These are phyloP conservation scores for Pteromalus puparum DNA, from an alignment of 1,140 invertebrate genomes.

Conservation along the genomic window DNA sequence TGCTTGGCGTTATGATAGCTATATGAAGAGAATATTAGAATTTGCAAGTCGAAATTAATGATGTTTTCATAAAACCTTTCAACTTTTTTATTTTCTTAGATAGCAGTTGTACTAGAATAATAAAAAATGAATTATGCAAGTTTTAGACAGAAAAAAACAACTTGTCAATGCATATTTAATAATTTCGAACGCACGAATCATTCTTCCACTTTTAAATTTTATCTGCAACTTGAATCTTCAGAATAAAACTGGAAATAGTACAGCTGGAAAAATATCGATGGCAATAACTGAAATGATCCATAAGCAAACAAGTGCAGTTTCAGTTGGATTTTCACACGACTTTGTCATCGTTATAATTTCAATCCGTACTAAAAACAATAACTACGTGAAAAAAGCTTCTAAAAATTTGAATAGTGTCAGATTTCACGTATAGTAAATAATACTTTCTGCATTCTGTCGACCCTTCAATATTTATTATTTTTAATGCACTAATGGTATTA, in stretches of 20 bases:
- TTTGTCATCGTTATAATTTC: neutral
- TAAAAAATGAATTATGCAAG: too few species aligned
- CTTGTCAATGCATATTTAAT: too few species aligned
- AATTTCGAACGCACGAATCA: too few species aligned
- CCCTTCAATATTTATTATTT: too few species aligned
- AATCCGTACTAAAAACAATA: too few species aligned
- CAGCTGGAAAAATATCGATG: too few species aligned
- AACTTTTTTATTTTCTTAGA: neutral
- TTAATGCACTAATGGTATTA: too few species aligned
- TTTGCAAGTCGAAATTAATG: neutral
- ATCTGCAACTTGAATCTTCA: too few species aligned
- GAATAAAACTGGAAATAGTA: neutral
- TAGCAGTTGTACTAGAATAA: too few species aligned
- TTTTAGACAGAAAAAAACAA: too few species aligned
- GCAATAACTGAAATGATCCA: slow-evolving; percentile 6
- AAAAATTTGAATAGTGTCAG: neutral
- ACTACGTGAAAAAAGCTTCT: neutral
- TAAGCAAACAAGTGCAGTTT: slow-evolving; percentile 6
- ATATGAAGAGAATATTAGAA: slow-evolving; percentile 10
- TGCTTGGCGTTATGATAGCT: neutral
- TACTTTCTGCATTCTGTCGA: neutral
- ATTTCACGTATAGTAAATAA: neutral
- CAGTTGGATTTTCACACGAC: neutral
- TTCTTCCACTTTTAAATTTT: too few species aligned
- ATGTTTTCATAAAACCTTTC: slow-evolving; percentile 11